Evolutionary conservation across 2,888 invertebrate species (phyloP).

Genomic region (Pammene fasciana): DNA sequence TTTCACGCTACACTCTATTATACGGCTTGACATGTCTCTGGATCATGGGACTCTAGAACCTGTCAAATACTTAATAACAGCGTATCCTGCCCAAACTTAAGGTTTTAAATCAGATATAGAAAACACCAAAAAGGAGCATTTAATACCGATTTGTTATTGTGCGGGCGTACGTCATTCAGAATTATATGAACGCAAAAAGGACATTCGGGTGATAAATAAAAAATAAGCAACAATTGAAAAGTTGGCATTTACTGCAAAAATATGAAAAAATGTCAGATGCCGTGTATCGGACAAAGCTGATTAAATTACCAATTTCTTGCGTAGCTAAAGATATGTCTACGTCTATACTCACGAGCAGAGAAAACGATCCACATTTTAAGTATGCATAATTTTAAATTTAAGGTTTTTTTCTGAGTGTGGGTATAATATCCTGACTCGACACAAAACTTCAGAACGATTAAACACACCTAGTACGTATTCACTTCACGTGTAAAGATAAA

Average conservation of each 20-base stretch:
- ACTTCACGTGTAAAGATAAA: too few species aligned
- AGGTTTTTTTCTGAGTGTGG: too few species aligned
- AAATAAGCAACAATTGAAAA: slow-evolving; percentile 30
- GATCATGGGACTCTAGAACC: slow-evolving; percentile 43
- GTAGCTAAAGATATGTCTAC: too few species aligned
- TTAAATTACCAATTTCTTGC: slow-evolving; percentile 15
- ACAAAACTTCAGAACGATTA: too few species aligned
- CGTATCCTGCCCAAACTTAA: slow-evolving; percentile 65
- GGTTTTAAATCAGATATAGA: slow-evolving; percentile 64
- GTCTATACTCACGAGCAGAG: too few species aligned
- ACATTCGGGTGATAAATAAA: slow-evolving; percentile 49
- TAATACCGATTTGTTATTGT: slow-evolving; percentile 75
- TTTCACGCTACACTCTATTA: slow-evolving; percentile 34
- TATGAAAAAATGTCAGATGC: slow-evolving; percentile 21
- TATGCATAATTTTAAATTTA: too few species aligned
- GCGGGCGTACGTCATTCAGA: slow-evolving; percentile 77
- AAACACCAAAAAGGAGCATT: slow-evolving; percentile 76
- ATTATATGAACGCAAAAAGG: slow-evolving; percentile 57
- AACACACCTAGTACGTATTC: too few species aligned
- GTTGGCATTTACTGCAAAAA: slow-evolving; percentile 24
- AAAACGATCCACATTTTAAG: too few species aligned
- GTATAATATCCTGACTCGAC: too few species aligned
- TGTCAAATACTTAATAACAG: slow-evolving; percentile 62
- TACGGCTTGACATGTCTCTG: slow-evolving; percentile 41
- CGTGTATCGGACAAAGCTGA: not conserved